phyloP scores from a whole-genome alignment of 2,113 vertebrate species.

The Catharus fuscescens region DNA sequence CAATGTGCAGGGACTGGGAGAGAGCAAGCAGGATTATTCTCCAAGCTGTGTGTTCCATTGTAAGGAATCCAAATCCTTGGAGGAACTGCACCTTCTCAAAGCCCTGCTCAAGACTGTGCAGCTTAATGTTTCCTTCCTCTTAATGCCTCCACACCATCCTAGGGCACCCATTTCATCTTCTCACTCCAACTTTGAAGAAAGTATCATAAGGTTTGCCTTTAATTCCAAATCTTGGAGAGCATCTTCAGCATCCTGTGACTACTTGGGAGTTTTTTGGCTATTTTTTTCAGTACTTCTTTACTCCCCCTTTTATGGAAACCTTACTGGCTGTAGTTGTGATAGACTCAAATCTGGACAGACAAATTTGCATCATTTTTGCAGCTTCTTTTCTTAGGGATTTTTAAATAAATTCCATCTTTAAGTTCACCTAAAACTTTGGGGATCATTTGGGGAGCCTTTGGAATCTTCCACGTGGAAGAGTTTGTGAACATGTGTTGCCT shows the following conservation, averaged over 20 bases:
- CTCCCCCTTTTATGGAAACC: background rate
- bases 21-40: background rate
- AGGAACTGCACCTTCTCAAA: background rate
- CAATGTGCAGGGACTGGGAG: background rate
- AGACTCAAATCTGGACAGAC: background rate
- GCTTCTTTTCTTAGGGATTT: background rate
- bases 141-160: background rate
- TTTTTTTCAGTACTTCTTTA: background rate
- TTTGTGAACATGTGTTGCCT: background rate
- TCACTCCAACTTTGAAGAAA: background rate
- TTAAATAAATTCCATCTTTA: background rate
- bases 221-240: background rate
- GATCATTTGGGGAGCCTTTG: background rate
- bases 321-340: background rate
- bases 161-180: background rate
- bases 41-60: background rate
- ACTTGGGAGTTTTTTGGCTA: background rate
- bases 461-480: background rate
- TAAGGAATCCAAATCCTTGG: background rate
- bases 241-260: background rate
- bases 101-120: background rate
- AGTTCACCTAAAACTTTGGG: background rate
- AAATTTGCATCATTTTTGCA: background rate
- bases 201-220: background rate
- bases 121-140: background rate